Percentiles rank a stretch among this genome's conserved stretches.
Evolutionary conservation across 35 echinoderm and acorn worm species (phyloP).

Genomic region (Antedon bifida): DNA sequence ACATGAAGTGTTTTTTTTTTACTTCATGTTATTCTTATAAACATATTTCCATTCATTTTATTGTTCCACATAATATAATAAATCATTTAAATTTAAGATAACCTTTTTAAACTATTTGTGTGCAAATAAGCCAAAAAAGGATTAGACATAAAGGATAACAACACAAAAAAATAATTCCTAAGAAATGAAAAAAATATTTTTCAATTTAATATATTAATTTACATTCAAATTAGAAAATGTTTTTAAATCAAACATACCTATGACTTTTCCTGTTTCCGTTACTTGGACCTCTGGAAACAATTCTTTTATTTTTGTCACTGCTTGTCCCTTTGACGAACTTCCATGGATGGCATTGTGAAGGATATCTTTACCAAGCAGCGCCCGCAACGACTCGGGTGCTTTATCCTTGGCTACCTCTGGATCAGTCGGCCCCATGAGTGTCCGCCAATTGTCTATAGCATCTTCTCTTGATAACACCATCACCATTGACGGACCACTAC

Average conservation of each 20-base stretch:
- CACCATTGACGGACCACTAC: constrained; percentile 80
- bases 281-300: constrained; percentile 80
- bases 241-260: constrained; percentile 22
- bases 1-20: no score
- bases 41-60: no score
- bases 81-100: no score
- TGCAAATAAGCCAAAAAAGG: no score
- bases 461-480: constrained; percentile 87
- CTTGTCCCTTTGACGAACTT: constrained; percentile 49
- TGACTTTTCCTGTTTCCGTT: constrained; percentile 35
- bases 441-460: constrained; percentile 53
- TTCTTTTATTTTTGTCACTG: constrained; percentile 40
- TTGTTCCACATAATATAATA: no score
- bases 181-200: no score
- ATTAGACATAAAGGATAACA: no score
- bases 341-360: constrained; percentile 87
- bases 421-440: constrained; percentile 79
- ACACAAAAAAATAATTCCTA: no score
- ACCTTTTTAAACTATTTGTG: no score
- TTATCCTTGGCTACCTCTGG: constrained; percentile 72
- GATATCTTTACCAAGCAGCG: constrained; percentile 75
- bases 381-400: constrained; percentile 80
- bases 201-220: no score
- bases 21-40: no score
- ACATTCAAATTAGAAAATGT: no score